phyloP scores from a whole-genome alignment of 2,797 vertebrate genomes.

The Pelochelys cantorii region DNA sequence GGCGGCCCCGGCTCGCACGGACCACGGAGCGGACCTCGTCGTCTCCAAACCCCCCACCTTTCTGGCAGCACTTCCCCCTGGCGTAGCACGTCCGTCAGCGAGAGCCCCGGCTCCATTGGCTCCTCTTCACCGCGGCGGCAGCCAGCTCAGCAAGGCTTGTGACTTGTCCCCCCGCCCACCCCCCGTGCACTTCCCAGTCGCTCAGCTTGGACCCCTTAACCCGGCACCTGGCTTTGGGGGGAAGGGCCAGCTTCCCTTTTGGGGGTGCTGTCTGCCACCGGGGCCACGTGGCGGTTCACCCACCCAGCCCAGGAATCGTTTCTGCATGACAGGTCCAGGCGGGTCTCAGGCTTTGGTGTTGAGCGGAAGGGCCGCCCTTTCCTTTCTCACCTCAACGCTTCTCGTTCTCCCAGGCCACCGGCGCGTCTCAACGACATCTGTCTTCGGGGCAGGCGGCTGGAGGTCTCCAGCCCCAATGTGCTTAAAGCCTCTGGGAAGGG shows the following conservation, averaged over 20 bases:
- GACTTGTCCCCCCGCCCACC: slow-evolving; percentile 13
- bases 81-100: slow-evolving; percentile 77
- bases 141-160: slow-evolving; percentile 71
- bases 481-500: neutral
- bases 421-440: accelerated
- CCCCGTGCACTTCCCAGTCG: neutral
- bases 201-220: slow-evolving; percentile 67
- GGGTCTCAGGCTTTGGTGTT: accelerated
- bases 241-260: neutral
- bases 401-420: accelerated
- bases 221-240: slow-evolving; percentile 23
- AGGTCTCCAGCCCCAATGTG: neutral
- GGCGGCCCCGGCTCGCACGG: slow-evolving; percentile 90
- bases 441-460: neutral
- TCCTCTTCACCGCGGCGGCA: slow-evolving; percentile 65
- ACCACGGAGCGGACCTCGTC: slow-evolving; percentile 90
- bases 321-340: neutral
- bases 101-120: slow-evolving; percentile 73
- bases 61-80: slow-evolving; percentile 76
- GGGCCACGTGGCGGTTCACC: neutral
- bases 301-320: neutral
- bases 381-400: accelerated
- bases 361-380: neutral
- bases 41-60: slow-evolving; percentile 82
- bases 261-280: neutral